These are phyloP conservation scores for Brachyistius frenatus DNA, from an alignment of 2,113 vertebrate species.

Conservation along the genomic window DNA sequence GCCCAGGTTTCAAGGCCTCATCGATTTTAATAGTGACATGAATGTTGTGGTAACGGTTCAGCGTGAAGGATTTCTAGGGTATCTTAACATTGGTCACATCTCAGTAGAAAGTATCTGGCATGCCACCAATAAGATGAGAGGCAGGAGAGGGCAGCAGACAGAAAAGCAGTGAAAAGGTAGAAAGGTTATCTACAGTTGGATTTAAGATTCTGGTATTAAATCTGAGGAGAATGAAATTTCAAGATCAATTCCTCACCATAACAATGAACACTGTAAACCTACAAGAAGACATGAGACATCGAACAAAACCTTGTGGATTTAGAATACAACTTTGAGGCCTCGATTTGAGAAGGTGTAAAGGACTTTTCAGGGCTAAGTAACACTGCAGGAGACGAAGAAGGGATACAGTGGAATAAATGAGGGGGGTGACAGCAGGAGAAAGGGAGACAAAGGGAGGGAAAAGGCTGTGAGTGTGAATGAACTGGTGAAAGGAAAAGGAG, in stretches of 20 bases:
- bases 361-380: constrained; percentile 34
- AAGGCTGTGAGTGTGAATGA: constrained; percentile 51
- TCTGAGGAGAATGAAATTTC: no score
- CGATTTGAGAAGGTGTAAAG: constrained; percentile 25
- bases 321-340: background rate
- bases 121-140: no score
- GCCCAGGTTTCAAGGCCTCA: no score
- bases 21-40: no score
- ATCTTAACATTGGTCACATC: no score
- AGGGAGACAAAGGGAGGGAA: constrained; percentile 47
- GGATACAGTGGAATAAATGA: constrained; percentile 49
- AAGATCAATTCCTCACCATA: background rate
- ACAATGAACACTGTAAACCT: background rate
- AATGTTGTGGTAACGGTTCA: no score
- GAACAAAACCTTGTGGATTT: background rate
- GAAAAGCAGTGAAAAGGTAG: no score
- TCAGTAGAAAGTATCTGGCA: no score
- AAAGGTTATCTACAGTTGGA: no score
- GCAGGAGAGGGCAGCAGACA: no score
- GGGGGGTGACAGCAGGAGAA: constrained; percentile 3
- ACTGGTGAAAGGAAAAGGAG: constrained; percentile 46
- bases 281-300: background rate
- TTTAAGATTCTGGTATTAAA: no score
- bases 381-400: constrained; percentile 45
- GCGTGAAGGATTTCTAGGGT: no score